Evolutionary conservation across 2,888 invertebrate species (phyloP).

Genomic region (Macrosiphum euphorbiae): DNA sequence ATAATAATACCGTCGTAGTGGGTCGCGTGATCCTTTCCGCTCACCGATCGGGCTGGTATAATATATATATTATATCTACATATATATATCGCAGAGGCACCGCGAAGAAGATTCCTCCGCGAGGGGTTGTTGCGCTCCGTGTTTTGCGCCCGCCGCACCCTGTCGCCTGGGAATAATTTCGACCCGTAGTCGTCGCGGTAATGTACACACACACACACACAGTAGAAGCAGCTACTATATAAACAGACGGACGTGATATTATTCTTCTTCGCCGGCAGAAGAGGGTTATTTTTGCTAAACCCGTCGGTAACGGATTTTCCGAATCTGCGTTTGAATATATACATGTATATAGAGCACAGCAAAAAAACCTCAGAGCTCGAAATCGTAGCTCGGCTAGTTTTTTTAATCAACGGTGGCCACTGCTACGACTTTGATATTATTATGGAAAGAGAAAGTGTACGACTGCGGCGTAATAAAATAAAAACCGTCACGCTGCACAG

Average conservation of each 20-base stretch:
- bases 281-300: not conserved
- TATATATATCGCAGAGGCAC: not conserved
- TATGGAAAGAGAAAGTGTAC: not conserved
- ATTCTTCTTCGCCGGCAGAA: not conserved
- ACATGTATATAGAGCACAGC: not conserved
- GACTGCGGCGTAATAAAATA: not conserved
- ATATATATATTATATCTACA: not conserved
- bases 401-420: not conserved
- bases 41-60: not conserved
- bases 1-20: not conserved
- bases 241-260: constrained; percentile 3
- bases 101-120: not conserved
- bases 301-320: constrained; percentile 9
- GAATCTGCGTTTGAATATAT: not conserved
- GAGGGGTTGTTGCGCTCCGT: not conserved
- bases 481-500: not conserved
- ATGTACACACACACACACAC: not conserved
- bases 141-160: not conserved
- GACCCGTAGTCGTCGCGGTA: not conserved
- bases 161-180: constrained; percentile 37
- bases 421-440: not conserved
- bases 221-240: not conserved
- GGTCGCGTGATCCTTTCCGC: not conserved
- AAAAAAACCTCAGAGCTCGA: not conserved
- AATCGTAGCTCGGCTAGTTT: not conserved